Base-by-base conservation (phyloP, 2,888 invertebrate species). In the Ochlodes sylvanus region DNA sequence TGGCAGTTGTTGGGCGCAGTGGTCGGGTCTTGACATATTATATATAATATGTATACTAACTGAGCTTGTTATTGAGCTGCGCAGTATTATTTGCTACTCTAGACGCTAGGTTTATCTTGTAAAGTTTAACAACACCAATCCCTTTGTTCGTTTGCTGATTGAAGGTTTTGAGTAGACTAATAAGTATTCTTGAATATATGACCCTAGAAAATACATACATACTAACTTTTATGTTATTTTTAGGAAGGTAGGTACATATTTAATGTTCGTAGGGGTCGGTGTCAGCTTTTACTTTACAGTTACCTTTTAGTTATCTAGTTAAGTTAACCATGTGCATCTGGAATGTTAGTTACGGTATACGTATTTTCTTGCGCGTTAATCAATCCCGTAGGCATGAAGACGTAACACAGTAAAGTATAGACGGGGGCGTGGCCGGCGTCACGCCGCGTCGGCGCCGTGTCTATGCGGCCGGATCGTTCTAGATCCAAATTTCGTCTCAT, bases 381-480 rank as follows among this genome's bases (percentile, higher is more conserved):
- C 58, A 56, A 42, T 55, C 67, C 67, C 56, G 56, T 56, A 50
- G 62, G 62, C 62, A 56, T 56, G 54, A 62, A 68, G 63, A 63
- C 57, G 68, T 68, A 63, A 68, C 47, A 68, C 50, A 56, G 68
- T 80, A 79, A 77, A 82, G 81, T 81, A 79, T 79, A 80, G 80
- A 80, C 77, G 85, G 84, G 86, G 91, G 91, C 89, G 90, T 88
- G 90, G 89, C 77, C 77, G 81, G 80, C 87, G 86, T 88, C 89
- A 89, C 86, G 89, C 84, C 89, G 84, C 84, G 83, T 83, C 87
- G 89, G 88, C 90, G 89, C 89, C 89, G 79, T 79, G 81, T 83
- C 83, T 84, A 75, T 80, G 70, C 79, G 72, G 81, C 82, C 80
- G 77, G 82, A 87, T 88, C 84, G 79, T 86, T 88, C 74, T 75